phyloP scores from a whole-genome alignment of 2,113 vertebrate genomes.

The Daboia siamensis region DNA sequence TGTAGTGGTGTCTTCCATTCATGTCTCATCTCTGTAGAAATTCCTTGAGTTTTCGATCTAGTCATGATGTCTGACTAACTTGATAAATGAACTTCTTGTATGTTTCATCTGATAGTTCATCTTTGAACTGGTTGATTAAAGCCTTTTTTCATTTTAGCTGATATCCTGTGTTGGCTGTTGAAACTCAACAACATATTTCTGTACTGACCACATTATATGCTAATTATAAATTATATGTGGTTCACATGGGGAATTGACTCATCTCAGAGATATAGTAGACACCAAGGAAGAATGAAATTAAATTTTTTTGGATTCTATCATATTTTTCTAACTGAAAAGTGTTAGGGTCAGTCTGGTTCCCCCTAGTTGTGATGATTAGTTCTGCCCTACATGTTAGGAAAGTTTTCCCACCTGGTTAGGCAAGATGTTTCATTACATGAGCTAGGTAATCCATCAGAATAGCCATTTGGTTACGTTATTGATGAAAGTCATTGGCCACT shows the following conservation, averaged over 20 bases:
- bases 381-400: not conserved
- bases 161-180: not conserved
- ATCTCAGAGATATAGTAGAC: not conserved
- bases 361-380: not conserved
- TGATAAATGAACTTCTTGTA: not conserved
- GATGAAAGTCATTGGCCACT: not conserved
- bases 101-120: not conserved
- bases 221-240: not conserved
- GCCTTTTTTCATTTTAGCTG: not conserved
- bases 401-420: not conserved
- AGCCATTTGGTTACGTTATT: not conserved
- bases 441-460: not conserved
- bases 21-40: not conserved
- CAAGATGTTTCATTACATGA: not conserved
- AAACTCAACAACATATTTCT: not conserved
- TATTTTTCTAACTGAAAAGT: not conserved
- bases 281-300: not conserved
- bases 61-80: not conserved
- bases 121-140: not conserved
- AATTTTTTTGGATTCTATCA: not conserved
- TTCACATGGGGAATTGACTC: not conserved
- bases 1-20: not conserved
- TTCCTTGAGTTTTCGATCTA: not conserved
- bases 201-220: not conserved
- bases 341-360: not conserved